Evolutionary conservation across 2,888 invertebrate genomes (phyloP).

Genomic region (Norana najaformis): DNA sequence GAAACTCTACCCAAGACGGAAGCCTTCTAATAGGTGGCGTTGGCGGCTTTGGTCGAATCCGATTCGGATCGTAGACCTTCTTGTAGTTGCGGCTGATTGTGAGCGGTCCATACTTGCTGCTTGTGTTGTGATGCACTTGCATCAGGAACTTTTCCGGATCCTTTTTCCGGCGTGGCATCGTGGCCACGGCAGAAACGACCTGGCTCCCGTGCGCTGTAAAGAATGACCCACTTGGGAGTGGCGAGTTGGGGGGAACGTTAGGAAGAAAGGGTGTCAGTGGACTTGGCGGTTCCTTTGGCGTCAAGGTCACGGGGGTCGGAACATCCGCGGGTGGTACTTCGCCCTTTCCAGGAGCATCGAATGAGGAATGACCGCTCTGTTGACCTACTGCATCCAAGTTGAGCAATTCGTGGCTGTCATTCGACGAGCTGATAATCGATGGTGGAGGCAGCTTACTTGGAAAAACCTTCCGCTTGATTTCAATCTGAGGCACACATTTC

Average conservation of each 20-base stretch:
- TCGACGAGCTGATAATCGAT: constrained; percentile 55
- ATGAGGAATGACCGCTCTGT: not conserved
- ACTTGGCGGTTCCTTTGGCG: constrained; percentile 58
- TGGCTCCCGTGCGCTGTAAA: constrained; percentile 45
- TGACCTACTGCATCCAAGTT: constrained; percentile 23
- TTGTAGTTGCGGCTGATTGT: constrained; percentile 28
- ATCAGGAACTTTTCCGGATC: constrained; percentile 28
- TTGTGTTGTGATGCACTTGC: constrained; percentile 28
- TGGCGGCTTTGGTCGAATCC: constrained; percentile 69
- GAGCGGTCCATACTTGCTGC: constrained; percentile 8
- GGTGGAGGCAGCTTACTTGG: constrained; percentile 45
- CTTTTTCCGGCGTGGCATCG: constrained; percentile 51
- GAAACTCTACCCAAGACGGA: constrained; percentile 78
- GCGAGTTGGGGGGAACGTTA: constrained; percentile 50
- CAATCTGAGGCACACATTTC: constrained; percentile 46
- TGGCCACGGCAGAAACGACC: constrained; percentile 53
- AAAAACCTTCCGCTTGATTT: constrained; percentile 59
- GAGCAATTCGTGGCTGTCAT: constrained; percentile 52
- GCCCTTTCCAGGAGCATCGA: not conserved
- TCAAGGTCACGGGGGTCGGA: constrained; percentile 52
- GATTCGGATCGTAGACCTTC: constrained; percentile 31
- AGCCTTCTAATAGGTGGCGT: constrained; percentile 89
- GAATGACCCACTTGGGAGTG: constrained; percentile 38
- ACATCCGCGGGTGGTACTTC: not conserved
- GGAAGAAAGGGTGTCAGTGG: constrained; percentile 49